Conservation (phyloP, 2,888 invertebrate species). For the Plemyria rubiginata region DNA sequence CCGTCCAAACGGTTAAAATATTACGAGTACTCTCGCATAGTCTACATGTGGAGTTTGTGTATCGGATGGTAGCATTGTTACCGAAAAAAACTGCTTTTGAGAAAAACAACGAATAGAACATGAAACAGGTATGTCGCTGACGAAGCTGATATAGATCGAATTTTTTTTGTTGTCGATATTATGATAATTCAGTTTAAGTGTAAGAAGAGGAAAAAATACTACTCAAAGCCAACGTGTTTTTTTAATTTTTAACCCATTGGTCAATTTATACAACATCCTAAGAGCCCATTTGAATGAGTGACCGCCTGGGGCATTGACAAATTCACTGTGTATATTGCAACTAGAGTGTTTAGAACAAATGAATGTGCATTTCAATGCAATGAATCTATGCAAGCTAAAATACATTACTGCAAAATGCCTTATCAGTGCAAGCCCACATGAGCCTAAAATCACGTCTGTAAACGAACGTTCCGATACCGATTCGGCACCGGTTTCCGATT, state of each 20-base stretch:
- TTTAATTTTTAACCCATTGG: too few species aligned
- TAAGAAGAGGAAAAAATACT: too few species aligned
- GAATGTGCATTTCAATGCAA: not conserved
- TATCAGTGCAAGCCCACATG: slow-evolving; percentile 7
- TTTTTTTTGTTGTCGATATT: not conserved
- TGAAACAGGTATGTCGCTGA: not conserved
- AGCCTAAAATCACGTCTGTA: slow-evolving; percentile 5
- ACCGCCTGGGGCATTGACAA: not conserved
- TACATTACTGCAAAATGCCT: slow-evolving; percentile 2
- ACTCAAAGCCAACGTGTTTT: too few species aligned
- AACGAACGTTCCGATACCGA: slow-evolving; percentile 12
- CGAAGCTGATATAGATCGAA: not conserved
- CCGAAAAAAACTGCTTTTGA: slow-evolving; percentile 24
- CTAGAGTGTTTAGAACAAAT: not conserved
- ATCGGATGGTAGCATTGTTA: slow-evolving; percentile 34
- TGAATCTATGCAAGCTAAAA: not conserved
- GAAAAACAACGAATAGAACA: slow-evolving; percentile 10
- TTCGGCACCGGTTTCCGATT: slow-evolving; percentile 28
- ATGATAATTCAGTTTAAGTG: not conserved
- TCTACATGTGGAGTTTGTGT: slow-evolving; percentile 14
- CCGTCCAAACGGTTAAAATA: slow-evolving; percentile 35
- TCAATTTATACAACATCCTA: too few species aligned
- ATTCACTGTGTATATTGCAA: not conserved
- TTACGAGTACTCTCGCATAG: slow-evolving; percentile 27
- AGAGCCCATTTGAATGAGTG: too few species aligned